These are phyloP conservation scores for Patiria pectinifera DNA, from an alignment of 53 echinoderm and acorn worm genomes.

Conservation along the genomic window DNA sequence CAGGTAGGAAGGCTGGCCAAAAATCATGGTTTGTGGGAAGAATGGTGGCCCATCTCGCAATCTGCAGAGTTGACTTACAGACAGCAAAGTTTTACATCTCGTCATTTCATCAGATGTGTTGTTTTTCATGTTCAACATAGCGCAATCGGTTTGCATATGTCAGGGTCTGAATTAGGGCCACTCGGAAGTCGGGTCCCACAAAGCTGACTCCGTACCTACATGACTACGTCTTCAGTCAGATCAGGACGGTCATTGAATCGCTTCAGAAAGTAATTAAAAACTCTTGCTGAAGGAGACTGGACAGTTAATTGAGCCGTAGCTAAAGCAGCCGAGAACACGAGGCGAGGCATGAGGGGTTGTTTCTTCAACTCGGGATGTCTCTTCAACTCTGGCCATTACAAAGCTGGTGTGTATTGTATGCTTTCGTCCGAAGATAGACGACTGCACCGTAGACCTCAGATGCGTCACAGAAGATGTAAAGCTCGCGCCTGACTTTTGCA, in stretches of 20 bases:
- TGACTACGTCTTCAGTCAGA: conserved; percentile 39
- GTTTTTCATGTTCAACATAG: conserved; percentile 25
- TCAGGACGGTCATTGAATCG: conserved; percentile 42
- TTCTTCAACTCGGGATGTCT: too few species aligned
- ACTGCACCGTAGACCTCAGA: too few species aligned
- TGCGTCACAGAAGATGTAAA: too few species aligned
- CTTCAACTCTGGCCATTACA: too few species aligned
- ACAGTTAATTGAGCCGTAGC: not conserved
- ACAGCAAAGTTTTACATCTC: not conserved
- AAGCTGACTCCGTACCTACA: conserved; percentile 22
- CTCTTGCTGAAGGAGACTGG: too few species aligned
- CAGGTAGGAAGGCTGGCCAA: conserved; percentile 18
- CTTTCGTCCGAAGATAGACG: too few species aligned
- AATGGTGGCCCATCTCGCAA: conserved; percentile 40
- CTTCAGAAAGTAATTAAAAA: not conserved
- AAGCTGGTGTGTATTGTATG: too few species aligned
- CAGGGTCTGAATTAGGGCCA: not conserved
- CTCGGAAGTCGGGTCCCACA: conserved; percentile 1
- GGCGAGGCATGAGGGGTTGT: too few species aligned
- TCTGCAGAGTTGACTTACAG: not conserved
- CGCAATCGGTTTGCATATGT: conserved; percentile 15
- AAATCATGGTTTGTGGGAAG: not conserved
- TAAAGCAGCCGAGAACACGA: not conserved
- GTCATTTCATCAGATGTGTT: not conserved
- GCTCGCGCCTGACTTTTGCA: too few species aligned